Evolutionary conservation across 2,797 vertebrate species (phyloP), one percentile per base, ranked within the genome.

Genomic region (Ispidina picta): DNA sequence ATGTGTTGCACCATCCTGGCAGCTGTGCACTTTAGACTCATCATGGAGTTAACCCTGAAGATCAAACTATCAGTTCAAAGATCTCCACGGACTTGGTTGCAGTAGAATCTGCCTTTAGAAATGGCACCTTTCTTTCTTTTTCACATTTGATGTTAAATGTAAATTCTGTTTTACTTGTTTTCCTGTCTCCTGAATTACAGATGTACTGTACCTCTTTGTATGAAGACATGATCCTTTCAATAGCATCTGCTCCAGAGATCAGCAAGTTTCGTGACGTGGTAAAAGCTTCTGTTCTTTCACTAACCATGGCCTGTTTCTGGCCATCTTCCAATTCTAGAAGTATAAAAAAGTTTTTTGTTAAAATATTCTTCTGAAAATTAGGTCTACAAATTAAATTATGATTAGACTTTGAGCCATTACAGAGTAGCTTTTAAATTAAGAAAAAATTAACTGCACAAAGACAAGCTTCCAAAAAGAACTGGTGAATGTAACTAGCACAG

Each of bases 211-310:
- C 99, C 99, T 99, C 99, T 98, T 99, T 99, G 96, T 99, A 99
- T 23, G 99, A 99, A 80, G 98, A 99, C 99, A 99, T 99, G 96
- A 99, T 99, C 95, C 99, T 98, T 97, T 99, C 99, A 90, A 99
- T 99, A 93, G 99, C 99, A 39, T 99, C 99, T 6, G 99, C 99
- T 88, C 98, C 99, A 12, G 99, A 99, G 62, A 98, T 98, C 94
- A 99, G 59, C 65, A 99, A 98, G 96, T 99, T 99, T 29, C 99
- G 98, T 41, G 99, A 99, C 8, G 98, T 99, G 58, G 99, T 99
- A 95, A 99, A 99, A 65, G 99, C 98, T 98, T 99, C 99, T 3
- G 99, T 99, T 93, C 99, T 98, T 97, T 99, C 99, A 83, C 99
- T 99, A 96, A 99, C 99, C 98, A 99, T 98, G 80, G 98, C 97